Evolutionary conservation across 1,140 invertebrate species (phyloP), one percentile per base, ranked within the genome.

Genomic region (Drosophila busckii): DNA sequence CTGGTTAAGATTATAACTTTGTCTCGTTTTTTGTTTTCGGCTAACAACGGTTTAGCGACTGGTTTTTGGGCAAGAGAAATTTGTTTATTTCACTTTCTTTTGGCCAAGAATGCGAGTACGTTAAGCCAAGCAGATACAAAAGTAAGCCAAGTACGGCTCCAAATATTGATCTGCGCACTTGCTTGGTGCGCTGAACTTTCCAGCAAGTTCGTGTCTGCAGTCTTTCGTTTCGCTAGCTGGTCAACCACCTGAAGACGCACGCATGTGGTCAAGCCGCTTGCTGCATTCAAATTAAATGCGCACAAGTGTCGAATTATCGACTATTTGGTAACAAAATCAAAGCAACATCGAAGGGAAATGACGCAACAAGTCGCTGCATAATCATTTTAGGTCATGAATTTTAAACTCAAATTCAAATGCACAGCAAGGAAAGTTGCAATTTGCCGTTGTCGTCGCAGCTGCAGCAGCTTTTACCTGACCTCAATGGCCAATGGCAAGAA

Each of bases 31-130:
- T 45, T 9, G 28, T 28, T 60, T 60, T 45, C 41, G 34, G 35
- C 48, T 35, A 48, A 56, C 65, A 37, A 38, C 38, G 37, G 42
- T 60, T 66, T 31, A 54, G 54, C 44, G 73, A 82, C 73, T 68
- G 75, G 73, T 78, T 78, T 70, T 54, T 58, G 34, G 49, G 35
- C 37, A 28, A 75, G 73, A 80, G 73, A 78, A 78, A 78, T 64
- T 73, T 42, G 31, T 40, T 44, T 12, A 19, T 78, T 78, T 78
- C 73, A 78, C 73, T 78, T 78, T 78, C 73, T 78, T 73, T 78
- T 78, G 63, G 64, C 35, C 68, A 58, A 78, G 73, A 78, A 78
- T 82, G 55, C 48, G 19, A 64, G 53, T 42, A 66, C 38, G 42
- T 44, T 45, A 29, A 35, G 65, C 70, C 60, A 60, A 31, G 13